Conservation (phyloP, 2,888 invertebrate genomes). For the Mycalesis mineus region DNA sequence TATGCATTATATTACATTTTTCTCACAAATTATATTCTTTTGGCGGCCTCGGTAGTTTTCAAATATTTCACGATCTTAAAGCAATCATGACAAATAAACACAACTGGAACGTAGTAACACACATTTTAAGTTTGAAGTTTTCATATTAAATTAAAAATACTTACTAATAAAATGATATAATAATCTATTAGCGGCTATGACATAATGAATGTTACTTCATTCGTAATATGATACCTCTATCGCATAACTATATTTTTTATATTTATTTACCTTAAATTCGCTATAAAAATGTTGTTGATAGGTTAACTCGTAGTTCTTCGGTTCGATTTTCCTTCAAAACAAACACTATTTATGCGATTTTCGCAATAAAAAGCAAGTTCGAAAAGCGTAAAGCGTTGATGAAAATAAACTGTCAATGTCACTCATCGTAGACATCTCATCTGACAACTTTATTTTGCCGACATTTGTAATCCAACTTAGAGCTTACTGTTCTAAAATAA, state of each 20-base stretch:
- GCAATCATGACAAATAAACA: too few relatives aligned
- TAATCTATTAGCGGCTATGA: slow-evolving; percentile 70
- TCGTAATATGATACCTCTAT: slow-evolving; percentile 61
- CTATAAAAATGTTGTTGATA: neutral
- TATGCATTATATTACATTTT: too few relatives aligned
- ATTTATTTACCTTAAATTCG: slow-evolving; percentile 7
- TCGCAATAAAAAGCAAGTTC: neutral
- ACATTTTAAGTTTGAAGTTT: neutral
- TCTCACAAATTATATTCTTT: too few relatives aligned
- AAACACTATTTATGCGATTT: neutral
- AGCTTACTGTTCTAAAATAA: neutral
- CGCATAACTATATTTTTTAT: slow-evolving; percentile 4
- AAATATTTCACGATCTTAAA: too few relatives aligned
- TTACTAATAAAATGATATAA: slow-evolving; percentile 25
- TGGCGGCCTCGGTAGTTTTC: too few relatives aligned
- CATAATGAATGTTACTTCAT: slow-evolving; percentile 72
- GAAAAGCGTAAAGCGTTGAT: neutral
- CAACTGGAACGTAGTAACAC: too few relatives aligned
- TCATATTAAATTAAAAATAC: neutral
- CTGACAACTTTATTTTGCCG: neutral
- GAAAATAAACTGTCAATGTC: neutral
- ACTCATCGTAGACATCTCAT: neutral
- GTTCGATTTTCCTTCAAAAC: slow-evolving; percentile 6
- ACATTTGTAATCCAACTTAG: neutral
- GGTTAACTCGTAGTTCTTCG: neutral